Conservation (phyloP, 2,113 vertebrate species). For the Ramphastos sulfuratus region DNA sequence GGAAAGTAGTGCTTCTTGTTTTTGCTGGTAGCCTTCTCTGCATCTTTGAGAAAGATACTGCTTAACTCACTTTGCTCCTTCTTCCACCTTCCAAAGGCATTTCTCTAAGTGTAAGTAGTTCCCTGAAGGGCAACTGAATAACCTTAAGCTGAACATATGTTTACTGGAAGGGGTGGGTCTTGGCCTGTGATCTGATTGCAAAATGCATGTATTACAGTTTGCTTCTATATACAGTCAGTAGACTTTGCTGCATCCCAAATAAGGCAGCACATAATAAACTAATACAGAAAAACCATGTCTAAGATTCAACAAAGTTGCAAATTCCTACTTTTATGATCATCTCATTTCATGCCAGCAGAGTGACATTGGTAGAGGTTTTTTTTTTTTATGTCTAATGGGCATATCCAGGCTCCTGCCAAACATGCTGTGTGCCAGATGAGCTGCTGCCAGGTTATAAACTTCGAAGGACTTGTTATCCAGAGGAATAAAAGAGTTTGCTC, state of each 20-base stretch:
- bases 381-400: neutral
- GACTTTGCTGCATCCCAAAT: neutral
- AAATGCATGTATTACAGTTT: neutral
- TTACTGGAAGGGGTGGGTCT: neutral
- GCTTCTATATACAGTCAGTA: neutral
- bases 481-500: neutral
- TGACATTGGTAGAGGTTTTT: neutral
- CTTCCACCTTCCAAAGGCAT: neutral
- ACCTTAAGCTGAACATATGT: neutral
- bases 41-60: neutral
- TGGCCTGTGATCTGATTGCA: neutral
- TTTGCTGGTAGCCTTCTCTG: neutral
- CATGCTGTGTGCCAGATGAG: neutral
- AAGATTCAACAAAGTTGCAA: neutral
- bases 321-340: neutral
- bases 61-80: neutral
- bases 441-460: constrained; percentile 27
- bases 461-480: neutral
- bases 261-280: neutral
- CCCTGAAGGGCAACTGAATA: neutral
- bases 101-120: neutral
- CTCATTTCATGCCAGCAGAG: neutral
- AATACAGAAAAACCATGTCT: neutral
- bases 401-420: constrained; percentile 8
- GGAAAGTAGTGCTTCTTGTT: neutral